Evolutionary conservation across 2,888 invertebrate genomes (phyloP).

Genomic region (Exocentrus adspersus): DNA sequence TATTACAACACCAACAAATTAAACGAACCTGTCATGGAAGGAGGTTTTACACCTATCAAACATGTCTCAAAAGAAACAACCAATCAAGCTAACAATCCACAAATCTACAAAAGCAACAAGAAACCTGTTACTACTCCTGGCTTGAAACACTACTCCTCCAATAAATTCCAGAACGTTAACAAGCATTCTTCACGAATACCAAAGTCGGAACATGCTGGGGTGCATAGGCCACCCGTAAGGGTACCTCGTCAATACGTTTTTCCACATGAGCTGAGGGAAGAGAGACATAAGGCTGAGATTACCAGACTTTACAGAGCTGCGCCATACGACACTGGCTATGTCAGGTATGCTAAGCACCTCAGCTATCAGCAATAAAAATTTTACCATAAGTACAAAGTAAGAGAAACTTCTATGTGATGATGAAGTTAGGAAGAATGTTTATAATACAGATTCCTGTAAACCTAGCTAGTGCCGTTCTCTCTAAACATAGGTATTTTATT

Average conservation of each 20-base stretch:
- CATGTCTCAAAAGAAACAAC: constrained; percentile 39
- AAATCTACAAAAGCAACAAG: constrained; percentile 58
- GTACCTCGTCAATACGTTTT: constrained; percentile 30
- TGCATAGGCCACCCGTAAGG: constrained; percentile 1
- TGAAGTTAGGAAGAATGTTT: too few relatives aligned
- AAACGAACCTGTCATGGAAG: constrained; percentile 47
- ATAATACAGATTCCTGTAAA: too few relatives aligned
- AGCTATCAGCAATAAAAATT: constrained; percentile 18
- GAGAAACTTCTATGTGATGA: too few relatives aligned
- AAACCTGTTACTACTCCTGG: constrained; percentile 65
- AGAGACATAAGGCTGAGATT: constrained; percentile 41
- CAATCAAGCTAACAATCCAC: constrained; percentile 45
- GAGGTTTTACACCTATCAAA: constrained; percentile 54
- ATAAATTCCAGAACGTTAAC: constrained; percentile 31
- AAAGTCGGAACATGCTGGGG: neutral
- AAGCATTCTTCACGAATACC: neutral
- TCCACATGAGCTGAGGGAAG: constrained; percentile 29
- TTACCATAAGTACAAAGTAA: neutral
- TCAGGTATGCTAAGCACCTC: constrained; percentile 49
- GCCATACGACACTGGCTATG: constrained; percentile 42
- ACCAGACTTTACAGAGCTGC: constrained; percentile 44
- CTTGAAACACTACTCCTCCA: constrained; percentile 62
- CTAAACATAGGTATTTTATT: too few relatives aligned
- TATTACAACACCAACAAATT: constrained; percentile 46
- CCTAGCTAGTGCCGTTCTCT: too few relatives aligned